Conservation (phyloP, 2,113 vertebrate genomes). For the Tursiops truncatus region DNA sequence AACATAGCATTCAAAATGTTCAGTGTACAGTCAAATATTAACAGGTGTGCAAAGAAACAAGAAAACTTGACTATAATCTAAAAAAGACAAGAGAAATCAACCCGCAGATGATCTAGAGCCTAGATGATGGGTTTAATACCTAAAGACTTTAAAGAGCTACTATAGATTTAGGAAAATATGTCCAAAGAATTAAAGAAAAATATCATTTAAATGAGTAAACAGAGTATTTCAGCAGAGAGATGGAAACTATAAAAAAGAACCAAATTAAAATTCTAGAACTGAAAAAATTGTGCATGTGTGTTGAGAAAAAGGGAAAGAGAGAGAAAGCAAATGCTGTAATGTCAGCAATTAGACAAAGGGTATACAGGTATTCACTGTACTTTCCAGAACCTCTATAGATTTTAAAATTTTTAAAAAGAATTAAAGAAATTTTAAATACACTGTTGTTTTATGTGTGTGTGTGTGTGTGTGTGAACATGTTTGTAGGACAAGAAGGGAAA, state of each 20-base stretch:
- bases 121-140: not conserved
- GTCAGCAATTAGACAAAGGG: not conserved
- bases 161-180: not conserved
- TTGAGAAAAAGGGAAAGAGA: not conserved
- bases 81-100: not conserved
- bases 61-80: not conserved
- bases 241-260: not conserved
- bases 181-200: slow-evolving; percentile 16
- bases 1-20: not conserved
- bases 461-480: not conserved
- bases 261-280: not conserved
- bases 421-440: not conserved
- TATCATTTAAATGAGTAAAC: not conserved
- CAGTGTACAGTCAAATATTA: not conserved
- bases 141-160: not conserved
- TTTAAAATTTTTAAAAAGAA: not conserved
- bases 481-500: not conserved
- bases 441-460: not conserved
- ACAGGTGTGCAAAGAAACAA: not conserved
- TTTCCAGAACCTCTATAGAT: not conserved
- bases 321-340: not conserved
- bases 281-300: not conserved
- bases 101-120: not conserved
- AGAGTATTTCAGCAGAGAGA: not conserved
- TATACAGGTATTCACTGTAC: not conserved